phyloP scores from a whole-genome alignment of 2,888 invertebrate genomes.

The Slavum lentiscoides region DNA sequence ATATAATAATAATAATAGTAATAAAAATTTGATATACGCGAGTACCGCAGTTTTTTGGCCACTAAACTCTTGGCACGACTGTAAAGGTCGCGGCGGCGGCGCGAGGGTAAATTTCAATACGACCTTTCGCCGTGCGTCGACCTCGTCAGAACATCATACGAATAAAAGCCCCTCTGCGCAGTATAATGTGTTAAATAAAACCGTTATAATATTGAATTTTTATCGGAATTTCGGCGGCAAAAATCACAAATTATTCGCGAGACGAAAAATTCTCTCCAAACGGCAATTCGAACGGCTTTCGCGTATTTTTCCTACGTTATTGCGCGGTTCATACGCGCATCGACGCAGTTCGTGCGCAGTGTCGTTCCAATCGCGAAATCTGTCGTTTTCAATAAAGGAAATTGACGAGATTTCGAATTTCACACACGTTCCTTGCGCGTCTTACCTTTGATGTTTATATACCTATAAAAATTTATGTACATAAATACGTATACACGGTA shows the following conservation, averaged over 20 bases:
- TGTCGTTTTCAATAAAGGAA: neutral
- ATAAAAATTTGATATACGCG: too few species aligned
- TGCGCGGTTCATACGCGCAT: too few species aligned
- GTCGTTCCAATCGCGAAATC: neutral
- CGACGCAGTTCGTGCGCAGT: too few species aligned
- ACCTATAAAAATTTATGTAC: too few species aligned
- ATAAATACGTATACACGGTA: too few species aligned
- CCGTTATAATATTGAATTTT: constrained; percentile 10
- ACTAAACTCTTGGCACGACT: constrained; percentile 26
- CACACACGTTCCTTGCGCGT: neutral
- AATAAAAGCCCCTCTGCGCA: neutral
- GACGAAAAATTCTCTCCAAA: constrained; percentile 4
- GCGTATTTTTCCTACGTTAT: neutral
- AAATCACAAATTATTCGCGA: neutral
- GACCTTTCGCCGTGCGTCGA: constrained; percentile 45
- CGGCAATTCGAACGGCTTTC: neutral
- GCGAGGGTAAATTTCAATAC: constrained; percentile 45
- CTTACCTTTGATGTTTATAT: too few species aligned
- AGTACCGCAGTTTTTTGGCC: constrained; percentile 6
- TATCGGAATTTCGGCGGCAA: constrained; percentile 10
- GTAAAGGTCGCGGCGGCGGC: constrained; percentile 25
- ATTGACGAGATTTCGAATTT: neutral
- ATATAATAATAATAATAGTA: neutral
- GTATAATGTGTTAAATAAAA: constrained; percentile 23
- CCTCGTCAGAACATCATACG: constrained; percentile 19